These are phyloP conservation scores for Drosophila fulvimacula DNA, from an alignment of 2,888 invertebrate species.

Conservation along the genomic window DNA sequence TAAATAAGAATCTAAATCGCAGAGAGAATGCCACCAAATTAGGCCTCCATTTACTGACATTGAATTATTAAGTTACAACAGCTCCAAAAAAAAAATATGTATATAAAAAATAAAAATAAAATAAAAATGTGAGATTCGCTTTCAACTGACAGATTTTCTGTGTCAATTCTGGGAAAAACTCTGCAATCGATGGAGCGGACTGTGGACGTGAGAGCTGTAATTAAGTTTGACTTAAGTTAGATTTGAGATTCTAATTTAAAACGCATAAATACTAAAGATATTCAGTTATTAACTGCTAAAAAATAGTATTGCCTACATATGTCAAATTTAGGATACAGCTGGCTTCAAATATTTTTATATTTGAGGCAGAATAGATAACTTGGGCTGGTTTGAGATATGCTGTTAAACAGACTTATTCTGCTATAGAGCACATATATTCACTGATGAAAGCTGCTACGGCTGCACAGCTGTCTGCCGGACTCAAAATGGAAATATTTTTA, in stretches of 20 bases:
- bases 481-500: too few species aligned
- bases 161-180: conserved; percentile 28
- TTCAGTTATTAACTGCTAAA: neutral
- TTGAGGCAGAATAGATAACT: too few species aligned
- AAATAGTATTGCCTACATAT: neutral
- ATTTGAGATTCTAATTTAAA: neutral
- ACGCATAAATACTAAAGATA: neutral
- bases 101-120: too few species aligned
- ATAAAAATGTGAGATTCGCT: neutral
- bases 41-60: conserved; percentile 34
- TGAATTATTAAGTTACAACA: conserved; percentile 72
- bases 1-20: conserved; percentile 35
- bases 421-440: too few species aligned
- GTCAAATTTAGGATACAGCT: too few species aligned
- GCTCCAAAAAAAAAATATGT: neutral
- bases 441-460: too few species aligned
- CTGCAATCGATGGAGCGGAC: conserved; percentile 8
- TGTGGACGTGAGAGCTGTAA: conserved; percentile 15
- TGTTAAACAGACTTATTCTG: too few species aligned
- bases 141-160: conserved; percentile 33
- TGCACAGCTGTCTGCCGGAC: too few species aligned
- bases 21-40: conserved; percentile 31
- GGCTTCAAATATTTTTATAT: too few species aligned
- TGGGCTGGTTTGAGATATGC: too few species aligned
- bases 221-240: conserved; percentile 51